Percentiles rank a stretch among this genome's conserved stretches.
phyloP scores from a whole-genome alignment of 2,797 vertebrate species.

The Molossus molossus region DNA sequence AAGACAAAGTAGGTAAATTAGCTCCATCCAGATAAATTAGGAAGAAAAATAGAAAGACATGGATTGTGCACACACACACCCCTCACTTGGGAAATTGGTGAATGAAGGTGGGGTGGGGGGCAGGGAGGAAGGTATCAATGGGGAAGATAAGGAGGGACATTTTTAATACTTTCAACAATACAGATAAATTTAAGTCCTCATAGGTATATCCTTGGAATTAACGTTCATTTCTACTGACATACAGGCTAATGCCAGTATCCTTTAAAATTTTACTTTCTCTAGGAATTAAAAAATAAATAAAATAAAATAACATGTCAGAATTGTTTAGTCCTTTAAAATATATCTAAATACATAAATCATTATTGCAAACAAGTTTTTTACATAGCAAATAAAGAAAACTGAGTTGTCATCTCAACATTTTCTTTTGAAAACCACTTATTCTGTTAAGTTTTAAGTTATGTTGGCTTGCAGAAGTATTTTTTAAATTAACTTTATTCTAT shows the following conservation, averaged over 20 bases:
- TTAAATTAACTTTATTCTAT: slow-evolving; percentile 44
- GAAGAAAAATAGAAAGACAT: neutral
- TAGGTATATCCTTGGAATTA: no score
- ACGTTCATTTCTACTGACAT: neutral
- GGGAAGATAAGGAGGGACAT: no score
- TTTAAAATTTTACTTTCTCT: slow-evolving; percentile 23
- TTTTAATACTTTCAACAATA: no score
- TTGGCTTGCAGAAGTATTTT: slow-evolving; percentile 28
- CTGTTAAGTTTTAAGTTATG: slow-evolving; percentile 59
- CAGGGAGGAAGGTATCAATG: no score
- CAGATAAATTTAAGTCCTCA: no score
- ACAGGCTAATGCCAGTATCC: neutral
- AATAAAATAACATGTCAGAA: neutral
- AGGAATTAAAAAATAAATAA: neutral
- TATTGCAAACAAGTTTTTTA: slow-evolving; percentile 58
- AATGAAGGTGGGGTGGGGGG: neutral
- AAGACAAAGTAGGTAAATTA: neutral
- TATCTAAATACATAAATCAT: slow-evolving; percentile 53
- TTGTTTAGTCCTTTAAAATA: slow-evolving; percentile 30
- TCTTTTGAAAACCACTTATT: slow-evolving; percentile 39
- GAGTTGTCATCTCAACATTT: slow-evolving; percentile 41
- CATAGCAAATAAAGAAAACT: slow-evolving; percentile 66
- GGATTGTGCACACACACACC: neutral
- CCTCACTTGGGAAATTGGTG: neutral
- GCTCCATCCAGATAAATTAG: neutral